Percentiles rank a stretch among this genome's conserved stretches.
These are phyloP conservation scores for Hemiscyllium ocellatum DNA, from an alignment of 2,113 vertebrate genomes.

Conservation along the genomic window DNA sequence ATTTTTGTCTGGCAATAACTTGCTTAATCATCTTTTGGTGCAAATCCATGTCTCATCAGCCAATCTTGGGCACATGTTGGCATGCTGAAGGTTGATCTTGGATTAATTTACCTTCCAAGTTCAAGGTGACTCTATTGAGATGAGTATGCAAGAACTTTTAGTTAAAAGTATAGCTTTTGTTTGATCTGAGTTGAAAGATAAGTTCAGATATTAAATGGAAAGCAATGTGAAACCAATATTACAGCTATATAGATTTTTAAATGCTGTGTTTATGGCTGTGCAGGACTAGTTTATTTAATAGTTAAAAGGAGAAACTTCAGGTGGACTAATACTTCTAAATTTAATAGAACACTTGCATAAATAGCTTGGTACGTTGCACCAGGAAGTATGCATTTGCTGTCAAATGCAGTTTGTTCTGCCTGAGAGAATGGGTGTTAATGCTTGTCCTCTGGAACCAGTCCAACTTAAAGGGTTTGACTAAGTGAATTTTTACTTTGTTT, in stretches of 20 bases:
- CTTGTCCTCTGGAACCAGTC: conserved; percentile 1
- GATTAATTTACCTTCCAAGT: not conserved
- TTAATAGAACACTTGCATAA: conserved; percentile 17
- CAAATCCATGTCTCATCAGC: not conserved
- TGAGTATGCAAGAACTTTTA: not conserved
- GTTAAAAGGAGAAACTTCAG: not conserved
- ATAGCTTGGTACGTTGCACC: conserved; percentile 3
- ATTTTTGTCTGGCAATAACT: not conserved
- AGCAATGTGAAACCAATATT: not conserved
- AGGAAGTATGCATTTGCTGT: conserved; percentile 15
- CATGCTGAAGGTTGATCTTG: not conserved
- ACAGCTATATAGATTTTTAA: not conserved
- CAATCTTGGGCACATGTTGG: not conserved
- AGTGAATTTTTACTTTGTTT: not conserved
- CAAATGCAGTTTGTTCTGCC: not conserved
- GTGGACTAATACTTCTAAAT: not conserved
- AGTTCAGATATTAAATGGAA: not conserved
- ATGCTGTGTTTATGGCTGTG: not conserved
- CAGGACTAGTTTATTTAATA: not conserved
- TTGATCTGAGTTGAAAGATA: not conserved
- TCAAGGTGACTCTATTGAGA: not conserved
- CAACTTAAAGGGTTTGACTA: not conserved
- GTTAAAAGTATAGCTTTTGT: not conserved
- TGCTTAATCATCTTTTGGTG: not conserved
- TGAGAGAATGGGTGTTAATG: not conserved